These are phyloP conservation scores for Triplophysa bombifrons DNA, from an alignment of 2,797 vertebrate genomes.

Conservation along the genomic window DNA sequence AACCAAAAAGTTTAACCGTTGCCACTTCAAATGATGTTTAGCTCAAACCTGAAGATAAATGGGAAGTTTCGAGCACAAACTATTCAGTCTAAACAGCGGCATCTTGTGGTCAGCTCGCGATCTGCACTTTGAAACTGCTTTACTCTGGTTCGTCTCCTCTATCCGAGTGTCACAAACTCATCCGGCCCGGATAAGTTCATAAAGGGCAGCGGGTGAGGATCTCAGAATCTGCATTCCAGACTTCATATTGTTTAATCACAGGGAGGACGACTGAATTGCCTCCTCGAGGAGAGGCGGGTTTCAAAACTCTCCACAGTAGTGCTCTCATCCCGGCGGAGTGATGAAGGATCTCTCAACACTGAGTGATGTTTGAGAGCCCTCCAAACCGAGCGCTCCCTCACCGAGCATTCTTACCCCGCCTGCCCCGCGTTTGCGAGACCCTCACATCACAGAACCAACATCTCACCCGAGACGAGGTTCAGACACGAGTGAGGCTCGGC, in stretches of 20 bases:
- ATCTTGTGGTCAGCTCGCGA: slow-evolving; percentile 45
- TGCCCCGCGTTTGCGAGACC: neutral
- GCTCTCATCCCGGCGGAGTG: slow-evolving; percentile 42
- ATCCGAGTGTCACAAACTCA: slow-evolving; percentile 10
- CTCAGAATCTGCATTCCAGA: slow-evolving; percentile 45
- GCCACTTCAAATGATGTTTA: neutral
- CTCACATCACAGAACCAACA: slow-evolving; percentile 1
- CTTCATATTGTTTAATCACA: slow-evolving; percentile 59
- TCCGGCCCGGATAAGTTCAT: slow-evolving; percentile 41
- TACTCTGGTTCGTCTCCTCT: neutral
- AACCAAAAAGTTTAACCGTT: neutral
- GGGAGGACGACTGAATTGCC: slow-evolving; percentile 47
- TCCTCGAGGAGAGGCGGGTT: slow-evolving; percentile 29
- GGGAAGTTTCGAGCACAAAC: neutral
- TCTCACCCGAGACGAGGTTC: slow-evolving; percentile 43
- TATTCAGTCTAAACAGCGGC: slow-evolving; percentile 24
- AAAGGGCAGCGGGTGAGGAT: slow-evolving; percentile 48
- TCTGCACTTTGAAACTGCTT: slow-evolving; percentile 5
- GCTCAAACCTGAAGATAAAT: neutral
- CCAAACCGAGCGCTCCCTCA: neutral
- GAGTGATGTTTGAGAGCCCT: slow-evolving; percentile 41
- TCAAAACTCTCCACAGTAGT: slow-evolving; percentile 43
- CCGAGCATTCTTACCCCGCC: neutral
- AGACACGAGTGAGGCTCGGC: slow-evolving; percentile 49
- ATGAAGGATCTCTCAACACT: slow-evolving; percentile 53